These are phyloP conservation scores for Bedellia somnulentella DNA, from an alignment of 2,888 invertebrate species.

Conservation along the genomic window DNA sequence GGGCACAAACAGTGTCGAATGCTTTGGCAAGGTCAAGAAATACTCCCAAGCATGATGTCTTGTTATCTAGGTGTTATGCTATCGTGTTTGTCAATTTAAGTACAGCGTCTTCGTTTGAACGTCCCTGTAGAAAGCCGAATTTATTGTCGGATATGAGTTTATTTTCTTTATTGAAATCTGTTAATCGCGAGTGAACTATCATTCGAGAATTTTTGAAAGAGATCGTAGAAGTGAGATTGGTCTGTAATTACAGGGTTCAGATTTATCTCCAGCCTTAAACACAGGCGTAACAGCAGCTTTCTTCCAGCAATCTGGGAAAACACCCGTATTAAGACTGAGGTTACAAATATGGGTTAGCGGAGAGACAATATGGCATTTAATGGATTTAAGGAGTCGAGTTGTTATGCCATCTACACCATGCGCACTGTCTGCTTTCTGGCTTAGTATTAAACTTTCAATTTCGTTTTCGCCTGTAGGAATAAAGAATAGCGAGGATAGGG, in stretches of 20 bases:
- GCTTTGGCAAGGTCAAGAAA: constrained; percentile 5
- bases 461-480: too few species aligned
- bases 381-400: constrained; percentile 1
- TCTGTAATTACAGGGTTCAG: constrained; percentile 1
- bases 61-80: constrained; percentile 1
- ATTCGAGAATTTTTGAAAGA: constrained; percentile 6
- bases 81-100: background rate
- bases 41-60: constrained; percentile 4
- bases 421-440: constrained; percentile 3
- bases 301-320: constrained; percentile 5
- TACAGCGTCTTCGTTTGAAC: constrained; percentile 6
- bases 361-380: background rate
- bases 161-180: constrained; percentile 2
- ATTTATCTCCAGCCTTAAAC: background rate
- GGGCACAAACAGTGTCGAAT: constrained; percentile 2
- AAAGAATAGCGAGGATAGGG: too few species aligned
- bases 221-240: constrained; percentile 5
- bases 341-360: constrained; percentile 4
- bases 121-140: constrained; percentile 4
- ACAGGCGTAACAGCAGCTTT: constrained; percentile 1
- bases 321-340: constrained; percentile 1
- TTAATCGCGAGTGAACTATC: constrained; percentile 3
- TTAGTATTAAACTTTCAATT: too few species aligned
- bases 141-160: constrained; percentile 2
- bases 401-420: constrained; percentile 2